Base-by-base conservation (phyloP, 2,113 vertebrate species). In the Pitta sordida region DNA sequence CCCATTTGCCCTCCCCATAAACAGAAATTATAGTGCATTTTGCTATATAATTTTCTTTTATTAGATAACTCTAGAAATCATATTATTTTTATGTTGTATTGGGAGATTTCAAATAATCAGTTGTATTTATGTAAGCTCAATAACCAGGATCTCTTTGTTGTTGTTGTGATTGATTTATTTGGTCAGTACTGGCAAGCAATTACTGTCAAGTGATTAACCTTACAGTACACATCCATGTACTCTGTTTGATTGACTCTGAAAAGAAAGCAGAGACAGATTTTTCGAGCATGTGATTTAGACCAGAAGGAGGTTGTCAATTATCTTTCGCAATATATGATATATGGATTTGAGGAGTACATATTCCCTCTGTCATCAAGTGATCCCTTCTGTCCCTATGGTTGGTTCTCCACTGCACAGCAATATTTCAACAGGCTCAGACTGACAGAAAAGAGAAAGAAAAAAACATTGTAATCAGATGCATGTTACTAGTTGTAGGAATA, bases 91-190 rank as follows among this genome's bases (percentile, higher is more conserved):
- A 74, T 93, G 81, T 91, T 88, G 30, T 56, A 94, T 74, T 81
- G 93, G 93, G 74, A 95, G 77, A 77, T 44, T 91, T 91, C 48
- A 55, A 91, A 44, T 60, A 91, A 92, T 98, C 91, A 97, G 89
- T 98, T 93, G 93, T 95, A 67, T 91, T 94, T 87, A 90, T 95
- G 46, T 88, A 96, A 93, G 56, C 76, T 96, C 96, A 85, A 95
- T 93, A 97, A 93, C 69, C 84, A 94, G 34, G 59, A 90, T 84
- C 17, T 49, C n/a, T 76, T 76, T 62, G 32, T 34, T 56, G 69
- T 22, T 76, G 34, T 62, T 60, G 78, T 73, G 95, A 96, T 86
- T 75, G 77, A 95, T 95, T 95, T 97, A 92, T 94, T 95, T 92
- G 60, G 53, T 65, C 49, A 53, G 27, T 83, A 75, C 53, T 86